Evolutionary conservation across 2,113 vertebrate genomes (phyloP), one percentile per base, ranked within the genome.

Genomic region (Meleagris gallopavo): DNA sequence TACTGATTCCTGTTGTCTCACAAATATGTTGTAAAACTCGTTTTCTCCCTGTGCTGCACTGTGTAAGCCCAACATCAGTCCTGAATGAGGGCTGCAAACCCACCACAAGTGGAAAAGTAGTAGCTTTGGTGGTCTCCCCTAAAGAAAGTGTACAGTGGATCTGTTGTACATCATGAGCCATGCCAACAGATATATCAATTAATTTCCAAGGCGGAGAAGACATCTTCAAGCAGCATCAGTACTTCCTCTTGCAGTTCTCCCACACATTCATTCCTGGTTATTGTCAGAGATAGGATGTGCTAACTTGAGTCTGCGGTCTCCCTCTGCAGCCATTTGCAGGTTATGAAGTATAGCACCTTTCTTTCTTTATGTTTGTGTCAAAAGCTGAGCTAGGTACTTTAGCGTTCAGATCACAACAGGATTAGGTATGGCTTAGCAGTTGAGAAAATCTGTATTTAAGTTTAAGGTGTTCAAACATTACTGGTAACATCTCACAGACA

Each of bases 1-100:
- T 83, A 57, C 55, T 90, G 87, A 81, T 74, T 94, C 85, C 64
- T 95, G 64, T 85, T 95, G 75, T 93, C 79, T 91, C 9, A 9
- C 61, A 94, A 93, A 83, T 72, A 77, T 80, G 22, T 85, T 95
- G 77, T 80, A 73, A 83, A 91, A 94, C 4, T 57, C 43, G 24
- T 95, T 87, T 62, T 46, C 50, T 80, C 67, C 50, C 32, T 25
- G 60, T 71, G 55, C 72, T 83, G 64, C 46, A 36, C 4, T 5
- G 22, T 57, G 72, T 88, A 74, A 83, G 32, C 30, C 50, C 81
- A 50, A 1, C 66, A 45, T 40, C 41, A 24, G 25, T 27, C 1
- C 81, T 0, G 0, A 69, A 76, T 3, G 34, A 46, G 36, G 4
- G 38, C 27, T 38, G 10, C 34, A n/a, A 70, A 79, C 58, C 60